A percentile compares a stretch with the other conserved stretches of the same genome.
These are phyloP conservation scores for Denticeps clupeoides DNA, from an alignment of 2,797 vertebrate genomes.

Conservation along the genomic window DNA sequence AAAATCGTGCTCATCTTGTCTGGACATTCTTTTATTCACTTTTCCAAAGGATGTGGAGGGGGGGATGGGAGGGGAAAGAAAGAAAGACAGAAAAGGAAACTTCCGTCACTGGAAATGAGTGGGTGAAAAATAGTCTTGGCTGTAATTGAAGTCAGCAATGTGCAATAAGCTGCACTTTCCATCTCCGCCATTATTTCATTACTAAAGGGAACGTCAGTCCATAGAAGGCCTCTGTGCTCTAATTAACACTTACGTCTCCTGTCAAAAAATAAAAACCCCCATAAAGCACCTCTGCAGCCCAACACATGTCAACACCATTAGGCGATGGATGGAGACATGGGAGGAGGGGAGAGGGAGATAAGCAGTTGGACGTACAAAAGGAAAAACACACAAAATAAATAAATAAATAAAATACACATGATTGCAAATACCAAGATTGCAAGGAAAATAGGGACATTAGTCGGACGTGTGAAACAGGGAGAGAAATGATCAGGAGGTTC, in stretches of 20 bases:
- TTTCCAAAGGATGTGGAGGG: slow-evolving; percentile 29
- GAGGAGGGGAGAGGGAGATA: neutral
- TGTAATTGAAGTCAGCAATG: slow-evolving; percentile 59
- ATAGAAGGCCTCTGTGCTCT: slow-evolving; percentile 33
- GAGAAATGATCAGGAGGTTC: too few relatives aligned
- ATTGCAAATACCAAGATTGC: neutral
- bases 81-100: neutral
- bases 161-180: slow-evolving; percentile 49
- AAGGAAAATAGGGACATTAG: neutral
- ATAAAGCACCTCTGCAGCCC: neutral
- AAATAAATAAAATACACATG: slow-evolving; percentile 11
- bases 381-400: slow-evolving; percentile 2
- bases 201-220: slow-evolving; percentile 48
- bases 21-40: slow-evolving; percentile 43
- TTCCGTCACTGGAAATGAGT: neutral
- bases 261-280: slow-evolving; percentile 15
- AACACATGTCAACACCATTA: neutral
- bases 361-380: slow-evolving; percentile 13
- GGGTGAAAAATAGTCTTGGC: slow-evolving; percentile 25
- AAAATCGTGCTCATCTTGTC: slow-evolving; percentile 37
- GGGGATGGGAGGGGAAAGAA: neutral
- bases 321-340: too few relatives aligned
- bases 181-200: slow-evolving; percentile 60
- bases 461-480: neutral
- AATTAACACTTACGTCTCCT: slow-evolving; percentile 37